phyloP scores from a whole-genome alignment of 2,113 vertebrate species.

The Callospermophilus lateralis region DNA sequence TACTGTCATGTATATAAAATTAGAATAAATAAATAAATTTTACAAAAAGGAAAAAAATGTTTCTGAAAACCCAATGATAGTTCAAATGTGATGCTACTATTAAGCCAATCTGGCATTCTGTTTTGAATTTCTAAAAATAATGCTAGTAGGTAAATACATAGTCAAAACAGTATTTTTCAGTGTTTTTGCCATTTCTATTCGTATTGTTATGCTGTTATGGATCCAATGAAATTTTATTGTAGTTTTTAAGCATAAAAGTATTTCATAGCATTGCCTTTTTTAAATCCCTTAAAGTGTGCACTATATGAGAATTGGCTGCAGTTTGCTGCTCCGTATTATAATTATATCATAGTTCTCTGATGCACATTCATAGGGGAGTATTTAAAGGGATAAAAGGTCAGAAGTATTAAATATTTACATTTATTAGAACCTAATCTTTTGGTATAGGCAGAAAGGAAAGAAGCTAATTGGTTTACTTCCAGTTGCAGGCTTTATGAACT shows the following conservation, averaged over 20 bases:
- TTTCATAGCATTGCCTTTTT: slow-evolving; percentile 35
- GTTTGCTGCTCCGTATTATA: slow-evolving; percentile 11
- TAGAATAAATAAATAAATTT: no score
- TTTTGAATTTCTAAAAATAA: slow-evolving; percentile 62
- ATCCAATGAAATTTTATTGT: slow-evolving; percentile 27
- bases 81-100: slow-evolving; percentile 2
- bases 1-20: no score
- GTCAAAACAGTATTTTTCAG: slow-evolving; percentile 20
- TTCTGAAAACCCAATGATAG: background rate
- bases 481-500: slow-evolving; percentile 38
- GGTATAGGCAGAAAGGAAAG: slow-evolving; percentile 17
- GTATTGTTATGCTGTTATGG: background rate
- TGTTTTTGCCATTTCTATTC: background rate
- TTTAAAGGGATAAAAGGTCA: slow-evolving; percentile 67
- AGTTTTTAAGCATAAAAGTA: slow-evolving; percentile 14
- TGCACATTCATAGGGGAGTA: background rate
- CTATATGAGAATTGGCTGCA: background rate
- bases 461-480: slow-evolving; percentile 52
- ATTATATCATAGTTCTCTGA: slow-evolving; percentile 47
- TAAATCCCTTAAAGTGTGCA: background rate
- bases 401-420: slow-evolving; percentile 71
- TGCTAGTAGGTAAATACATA: background rate
- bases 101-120: background rate
- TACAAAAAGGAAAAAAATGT: no score
- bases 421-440: slow-evolving; percentile 66